Base-by-base conservation (phyloP, 2,113 vertebrate species). In the Pachycephala philippinensis region DNA sequence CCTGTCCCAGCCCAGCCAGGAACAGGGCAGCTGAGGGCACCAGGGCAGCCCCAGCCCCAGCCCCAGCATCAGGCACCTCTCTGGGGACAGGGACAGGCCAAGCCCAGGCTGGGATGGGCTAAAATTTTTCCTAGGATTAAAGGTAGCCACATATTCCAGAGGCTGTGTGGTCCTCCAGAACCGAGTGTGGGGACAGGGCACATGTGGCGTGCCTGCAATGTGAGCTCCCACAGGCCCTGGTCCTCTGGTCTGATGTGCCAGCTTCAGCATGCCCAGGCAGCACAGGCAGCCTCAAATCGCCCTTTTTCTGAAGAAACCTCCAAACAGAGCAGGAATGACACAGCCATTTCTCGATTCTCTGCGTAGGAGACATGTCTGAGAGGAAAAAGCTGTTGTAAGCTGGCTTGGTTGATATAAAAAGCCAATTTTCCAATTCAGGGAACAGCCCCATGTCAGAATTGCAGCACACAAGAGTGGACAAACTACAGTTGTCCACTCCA, bases 131-230 rank as follows among this genome's bases (percentile, higher is more conserved):
- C 28, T 13, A 52, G 44, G 59, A 52, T 47, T 72, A 45, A 72
- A 65, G 40, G n/a, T 24, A 84, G 45, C 2, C 15, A 30, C 5
- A 3, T 39, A 31, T 77, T 84, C 50, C 44, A 84, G 59, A 72
- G 27, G 18, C 35, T 64, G 31, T 7, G 4, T 24, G 21, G 50
- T 63, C 7, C 26, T 72, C 68, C 60, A 82, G 42, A 57, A 69
- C 15, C 39, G 56, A 40, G 0, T 3, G 2, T 1, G 1, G 42
- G 45, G 31, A 81, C 3, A 6, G 19, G 37, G 27, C 21, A 61
- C 7, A 3, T 6, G 7, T 3, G 31, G 31, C 9, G 1, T 39
- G 37, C 14, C 64, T 1, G 4, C 44, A 39, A 9, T 3, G 15
- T 64, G 47, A 93, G 30, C 10, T 49, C n/a, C 28, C 5, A 7